These are phyloP conservation scores for Hydroisotoma schaefferi DNA, from an alignment of 2,888 invertebrate genomes.

Conservation along the genomic window DNA sequence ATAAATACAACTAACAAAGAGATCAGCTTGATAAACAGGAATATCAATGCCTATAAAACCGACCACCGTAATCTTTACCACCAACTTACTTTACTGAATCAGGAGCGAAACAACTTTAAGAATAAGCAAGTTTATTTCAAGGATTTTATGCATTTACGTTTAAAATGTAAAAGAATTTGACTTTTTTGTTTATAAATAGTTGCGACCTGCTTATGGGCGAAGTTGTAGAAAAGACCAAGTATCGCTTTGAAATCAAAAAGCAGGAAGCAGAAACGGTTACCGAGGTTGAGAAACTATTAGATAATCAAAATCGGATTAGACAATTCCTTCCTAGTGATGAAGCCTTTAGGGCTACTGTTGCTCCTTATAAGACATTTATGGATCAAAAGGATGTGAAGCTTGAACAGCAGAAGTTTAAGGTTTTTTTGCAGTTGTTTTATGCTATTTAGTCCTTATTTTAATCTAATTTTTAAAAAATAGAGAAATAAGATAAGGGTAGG, in stretches of 20 bases:
- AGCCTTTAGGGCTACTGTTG: conserved; percentile 15
- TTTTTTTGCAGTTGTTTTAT: no score
- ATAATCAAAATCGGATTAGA: conserved; percentile 8
- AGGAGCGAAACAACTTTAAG: conserved; percentile 27
- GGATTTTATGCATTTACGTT: no score
- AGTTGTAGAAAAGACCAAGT: conserved; percentile 21
- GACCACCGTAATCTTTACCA: conserved; percentile 26
- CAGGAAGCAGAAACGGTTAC: conserved; percentile 16
- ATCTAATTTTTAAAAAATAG: neutral
- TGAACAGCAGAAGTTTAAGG: conserved; percentile 21
- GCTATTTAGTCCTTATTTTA: neutral
- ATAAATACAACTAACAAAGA: conserved; percentile 34
- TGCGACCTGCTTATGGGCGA: conserved; percentile 24
- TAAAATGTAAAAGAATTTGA: no score
- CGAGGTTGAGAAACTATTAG: conserved; percentile 16
- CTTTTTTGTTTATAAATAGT: no score
- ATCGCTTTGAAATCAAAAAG: conserved; percentile 25
- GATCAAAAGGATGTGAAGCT: conserved; percentile 21
- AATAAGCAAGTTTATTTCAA: conserved; percentile 5
- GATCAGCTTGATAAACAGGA: conserved; percentile 17
- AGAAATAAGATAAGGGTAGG: no score
- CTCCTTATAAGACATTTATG: conserved; percentile 19
- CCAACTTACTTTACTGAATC: conserved; percentile 20
- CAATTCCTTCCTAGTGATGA: conserved; percentile 17
- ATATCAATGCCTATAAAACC: conserved; percentile 18